Conservation (phyloP, 1,140 invertebrate species). For the Drosophila aff. region DNA sequence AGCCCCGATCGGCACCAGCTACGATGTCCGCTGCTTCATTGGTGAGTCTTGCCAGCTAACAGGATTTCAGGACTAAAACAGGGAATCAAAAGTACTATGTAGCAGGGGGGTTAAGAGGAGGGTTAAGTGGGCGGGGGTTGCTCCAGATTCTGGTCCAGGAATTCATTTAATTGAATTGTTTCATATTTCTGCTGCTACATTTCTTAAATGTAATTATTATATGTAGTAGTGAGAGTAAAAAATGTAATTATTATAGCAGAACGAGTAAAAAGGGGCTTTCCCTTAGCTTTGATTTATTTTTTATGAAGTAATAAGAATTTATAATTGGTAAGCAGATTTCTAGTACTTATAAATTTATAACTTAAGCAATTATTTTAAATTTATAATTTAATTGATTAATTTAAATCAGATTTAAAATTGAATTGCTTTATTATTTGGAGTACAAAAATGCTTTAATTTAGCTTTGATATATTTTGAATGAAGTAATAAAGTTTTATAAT, state of each 20-base stretch:
- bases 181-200: background rate
- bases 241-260: too few relatives aligned
- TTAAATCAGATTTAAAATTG: too few relatives aligned
- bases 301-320: background rate
- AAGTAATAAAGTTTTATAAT: background rate
- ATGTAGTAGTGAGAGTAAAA: too few relatives aligned
- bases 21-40: slow-evolving; percentile 87
- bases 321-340: background rate
- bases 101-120: background rate
- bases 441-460: background rate
- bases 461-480: background rate
- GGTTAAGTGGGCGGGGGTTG: too few relatives aligned
- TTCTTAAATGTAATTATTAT: background rate
- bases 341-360: background rate
- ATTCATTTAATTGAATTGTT: too few relatives aligned
- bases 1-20: slow-evolving; percentile 95
- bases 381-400: too few relatives aligned
- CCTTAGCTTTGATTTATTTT: background rate
- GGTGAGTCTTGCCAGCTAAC: slow-evolving; percentile 61
- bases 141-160: background rate
- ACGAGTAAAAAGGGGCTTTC: background rate
- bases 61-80: background rate
- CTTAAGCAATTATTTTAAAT: background rate
- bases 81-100: background rate
- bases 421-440: too few relatives aligned